Conservation (phyloP, 2,797 vertebrate species). For the Sylvilagus floridanus region DNA sequence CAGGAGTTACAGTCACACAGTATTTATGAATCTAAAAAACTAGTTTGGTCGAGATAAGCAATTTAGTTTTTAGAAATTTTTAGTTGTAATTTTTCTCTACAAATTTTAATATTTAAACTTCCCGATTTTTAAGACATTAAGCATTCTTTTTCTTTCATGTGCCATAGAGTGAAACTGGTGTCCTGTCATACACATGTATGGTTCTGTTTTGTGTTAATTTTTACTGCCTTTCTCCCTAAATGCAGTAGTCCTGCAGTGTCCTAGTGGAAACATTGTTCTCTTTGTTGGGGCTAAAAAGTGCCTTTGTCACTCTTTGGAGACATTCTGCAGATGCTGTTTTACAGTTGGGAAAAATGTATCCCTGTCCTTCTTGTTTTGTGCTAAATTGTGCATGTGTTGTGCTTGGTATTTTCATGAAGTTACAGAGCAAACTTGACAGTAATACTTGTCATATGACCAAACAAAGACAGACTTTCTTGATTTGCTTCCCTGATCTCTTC, state of each 20-base stretch:
- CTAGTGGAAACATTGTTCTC: conserved; percentile 80
- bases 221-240: conserved; percentile 43
- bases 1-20: neutral
- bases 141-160: neutral
- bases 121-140: neutral
- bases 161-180: neutral
- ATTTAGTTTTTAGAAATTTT: conserved; percentile 11
- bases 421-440: conserved; percentile 63
- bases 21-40: neutral
- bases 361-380: conserved; percentile 61
- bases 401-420: conserved; percentile 81
- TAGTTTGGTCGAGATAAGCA: neutral
- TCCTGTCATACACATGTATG: conserved; percentile 18
- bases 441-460: conserved; percentile 61
- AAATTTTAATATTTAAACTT: conserved; percentile 51
- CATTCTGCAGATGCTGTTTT: conserved; percentile 81
- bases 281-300: conserved; percentile 82
- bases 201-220: conserved; percentile 80
- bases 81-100: conserved; percentile 26
- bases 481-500: neutral
- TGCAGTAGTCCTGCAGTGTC: conserved; percentile 68
- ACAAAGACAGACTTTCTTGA: conserved; percentile 59
- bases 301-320: conserved; percentile 82
- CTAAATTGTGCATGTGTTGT: conserved; percentile 68
- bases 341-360: conserved; percentile 61